Conservation (phyloP, 2,888 invertebrate species). For the Zeuzera pyrina region DNA sequence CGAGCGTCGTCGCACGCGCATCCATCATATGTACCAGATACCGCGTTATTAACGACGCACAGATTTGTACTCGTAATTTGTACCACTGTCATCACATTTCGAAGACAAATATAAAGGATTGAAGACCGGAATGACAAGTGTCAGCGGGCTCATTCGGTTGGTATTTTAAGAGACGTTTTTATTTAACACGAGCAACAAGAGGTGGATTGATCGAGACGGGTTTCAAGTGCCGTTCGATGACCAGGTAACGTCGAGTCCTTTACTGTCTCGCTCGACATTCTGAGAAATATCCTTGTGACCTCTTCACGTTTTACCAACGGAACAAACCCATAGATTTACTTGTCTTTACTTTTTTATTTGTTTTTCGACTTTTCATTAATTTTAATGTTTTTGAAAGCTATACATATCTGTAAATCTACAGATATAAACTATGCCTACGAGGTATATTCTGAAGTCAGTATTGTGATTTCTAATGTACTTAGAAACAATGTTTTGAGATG, state of each 20-base stretch:
- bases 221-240: constrained; percentile 66
- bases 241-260: constrained; percentile 41
- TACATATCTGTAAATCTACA: too few relatives aligned
- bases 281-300: constrained; percentile 60
- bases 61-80: constrained; percentile 72
- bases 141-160: constrained; percentile 60
- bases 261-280: constrained; percentile 35
- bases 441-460: too few relatives aligned
- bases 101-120: constrained; percentile 74
- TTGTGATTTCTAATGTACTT: too few relatives aligned
- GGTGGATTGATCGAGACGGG: constrained; percentile 72
- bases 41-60: constrained; percentile 65
- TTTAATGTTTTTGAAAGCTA: too few relatives aligned
- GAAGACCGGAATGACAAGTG: constrained; percentile 70
- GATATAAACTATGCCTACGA: too few relatives aligned
- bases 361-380: constrained; percentile 14
- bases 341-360: constrained; percentile 16
- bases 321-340: constrained; percentile 32
- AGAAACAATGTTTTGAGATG: too few relatives aligned
- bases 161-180: constrained; percentile 69
- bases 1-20: constrained; percentile 36
- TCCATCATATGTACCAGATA: constrained; percentile 66
- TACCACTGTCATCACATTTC: constrained; percentile 74
- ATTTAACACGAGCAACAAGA: constrained; percentile 70
- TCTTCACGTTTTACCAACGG: constrained; percentile 37